A percentile compares a stretch with the other conserved stretches of the same genome.
Evolutionary conservation across 2,113 vertebrate species (phyloP).

Genomic region (Archilochus colubris): DNA sequence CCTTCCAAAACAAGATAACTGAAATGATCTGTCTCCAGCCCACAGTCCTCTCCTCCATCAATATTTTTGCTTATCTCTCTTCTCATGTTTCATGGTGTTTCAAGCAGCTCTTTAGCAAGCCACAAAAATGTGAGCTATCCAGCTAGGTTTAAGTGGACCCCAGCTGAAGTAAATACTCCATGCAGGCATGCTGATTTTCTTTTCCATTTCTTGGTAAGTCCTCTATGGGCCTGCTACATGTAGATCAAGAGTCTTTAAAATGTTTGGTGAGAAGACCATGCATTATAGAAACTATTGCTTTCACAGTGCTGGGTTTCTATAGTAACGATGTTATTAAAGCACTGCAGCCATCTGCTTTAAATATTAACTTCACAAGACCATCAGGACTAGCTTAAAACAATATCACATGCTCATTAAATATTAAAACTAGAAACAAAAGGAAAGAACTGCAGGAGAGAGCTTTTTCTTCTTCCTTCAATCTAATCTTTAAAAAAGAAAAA

Average conservation of each 20-base stretch:
- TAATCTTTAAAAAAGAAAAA: neutral
- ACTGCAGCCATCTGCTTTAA: constrained; percentile 87
- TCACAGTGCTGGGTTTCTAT: constrained; percentile 80
- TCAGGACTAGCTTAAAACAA: constrained; percentile 65
- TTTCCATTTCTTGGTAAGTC: neutral
- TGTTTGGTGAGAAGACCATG: constrained; percentile 66
- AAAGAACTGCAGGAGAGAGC: constrained; percentile 5
- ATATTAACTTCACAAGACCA: constrained; percentile 81
- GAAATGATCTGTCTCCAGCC: constrained; percentile 17
- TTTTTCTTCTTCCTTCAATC: neutral
- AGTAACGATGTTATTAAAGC: constrained; percentile 83
- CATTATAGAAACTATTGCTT: constrained; percentile 81
- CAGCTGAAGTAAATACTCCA: constrained; percentile 42
- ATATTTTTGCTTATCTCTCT: constrained; percentile 53
- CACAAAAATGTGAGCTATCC: constrained; percentile 63
- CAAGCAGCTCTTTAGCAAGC: constrained; percentile 45
- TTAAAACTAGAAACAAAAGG: constrained; percentile 76
- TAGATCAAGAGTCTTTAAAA: constrained; percentile 79
- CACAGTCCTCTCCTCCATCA: constrained; percentile 18
- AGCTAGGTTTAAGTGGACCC: constrained; percentile 12
- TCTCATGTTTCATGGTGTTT: constrained; percentile 35
- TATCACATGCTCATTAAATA: constrained; percentile 79
- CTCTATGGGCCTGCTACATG: constrained; percentile 26
- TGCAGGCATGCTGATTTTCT: neutral
- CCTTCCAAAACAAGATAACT: constrained; percentile 39